phyloP scores from a whole-genome alignment of 2,888 invertebrate genomes.

The Meganola albula region DNA sequence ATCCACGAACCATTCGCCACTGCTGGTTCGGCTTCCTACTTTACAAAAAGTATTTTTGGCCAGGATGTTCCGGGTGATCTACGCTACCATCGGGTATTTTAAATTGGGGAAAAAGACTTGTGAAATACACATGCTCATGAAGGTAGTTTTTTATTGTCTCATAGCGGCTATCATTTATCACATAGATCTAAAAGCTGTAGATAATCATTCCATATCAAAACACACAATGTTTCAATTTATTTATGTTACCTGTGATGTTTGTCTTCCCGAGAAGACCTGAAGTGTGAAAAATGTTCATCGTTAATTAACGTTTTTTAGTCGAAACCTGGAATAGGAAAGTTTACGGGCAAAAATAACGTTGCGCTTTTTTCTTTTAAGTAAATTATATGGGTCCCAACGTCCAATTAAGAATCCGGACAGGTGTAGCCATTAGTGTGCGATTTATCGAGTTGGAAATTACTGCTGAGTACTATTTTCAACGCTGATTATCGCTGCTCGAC shows the following conservation, averaged over 20 bases:
- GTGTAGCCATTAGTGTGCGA: constrained; percentile 45
- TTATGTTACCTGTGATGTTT: constrained; percentile 76
- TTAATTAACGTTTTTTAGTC: constrained; percentile 68
- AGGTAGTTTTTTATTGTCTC: too few species aligned
- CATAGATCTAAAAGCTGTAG: constrained; percentile 34
- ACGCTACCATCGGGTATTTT: too few species aligned
- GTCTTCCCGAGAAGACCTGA: constrained; percentile 80
- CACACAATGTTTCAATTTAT: constrained; percentile 51
- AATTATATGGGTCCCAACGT: constrained; percentile 44
- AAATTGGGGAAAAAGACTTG: too few species aligned
- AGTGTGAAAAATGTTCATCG: constrained; percentile 76
- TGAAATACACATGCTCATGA: too few species aligned
- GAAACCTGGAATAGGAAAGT: constrained; percentile 74
- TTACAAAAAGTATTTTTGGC: too few species aligned
- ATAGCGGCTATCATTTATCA: constrained; percentile 46
- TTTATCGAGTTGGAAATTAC: constrained; percentile 48
- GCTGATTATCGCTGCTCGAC: too few species aligned
- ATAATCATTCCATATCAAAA: constrained; percentile 60
- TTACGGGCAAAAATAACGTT: constrained; percentile 65
- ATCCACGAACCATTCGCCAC: too few species aligned
- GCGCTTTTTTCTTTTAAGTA: constrained; percentile 36
- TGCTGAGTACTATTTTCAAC: too few species aligned
- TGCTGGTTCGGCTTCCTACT: too few species aligned
- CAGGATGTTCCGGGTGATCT: too few species aligned
- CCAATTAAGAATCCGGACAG: constrained; percentile 54